Percentiles rank a stretch among this genome's conserved stretches.
These are phyloP conservation scores for Probosciger aterrimus DNA, from an alignment of 2,113 vertebrate genomes.

Conservation along the genomic window DNA sequence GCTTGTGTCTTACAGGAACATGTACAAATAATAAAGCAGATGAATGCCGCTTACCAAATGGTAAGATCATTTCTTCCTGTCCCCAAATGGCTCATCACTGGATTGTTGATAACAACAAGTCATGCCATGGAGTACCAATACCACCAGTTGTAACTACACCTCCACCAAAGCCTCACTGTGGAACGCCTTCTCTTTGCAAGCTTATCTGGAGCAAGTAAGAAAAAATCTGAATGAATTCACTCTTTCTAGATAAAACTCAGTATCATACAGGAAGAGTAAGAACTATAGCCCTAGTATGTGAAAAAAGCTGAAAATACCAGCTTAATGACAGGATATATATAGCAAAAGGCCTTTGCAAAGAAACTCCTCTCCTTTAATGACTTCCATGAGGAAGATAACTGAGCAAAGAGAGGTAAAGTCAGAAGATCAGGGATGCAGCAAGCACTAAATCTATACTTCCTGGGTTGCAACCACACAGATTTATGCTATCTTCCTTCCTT, in stretches of 20 bases:
- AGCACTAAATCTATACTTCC: not conserved
- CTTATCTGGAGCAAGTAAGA: constrained; percentile 82
- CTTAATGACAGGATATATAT: not conserved
- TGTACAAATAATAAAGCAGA: constrained; percentile 82
- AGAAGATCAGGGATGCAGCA: not conserved
- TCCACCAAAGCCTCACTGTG: not conserved
- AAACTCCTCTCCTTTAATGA: not conserved
- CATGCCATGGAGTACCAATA: constrained; percentile 33
- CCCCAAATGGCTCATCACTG: constrained; percentile 75
- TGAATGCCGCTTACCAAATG: constrained; percentile 82
- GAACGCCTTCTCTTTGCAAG: constrained; percentile 65
- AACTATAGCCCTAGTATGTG: not conserved
- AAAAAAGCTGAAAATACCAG: not conserved
- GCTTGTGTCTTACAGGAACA: constrained; percentile 72
- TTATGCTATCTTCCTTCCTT: not conserved
- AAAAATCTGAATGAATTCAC: not conserved
- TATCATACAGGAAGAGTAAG: not conserved
- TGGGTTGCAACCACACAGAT: not conserved
- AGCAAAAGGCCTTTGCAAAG: not conserved
- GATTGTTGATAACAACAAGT: constrained; percentile 56
- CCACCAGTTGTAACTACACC: not conserved
- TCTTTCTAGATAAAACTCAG: not conserved
- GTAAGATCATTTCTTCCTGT: constrained; percentile 70
- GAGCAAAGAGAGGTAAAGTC: not conserved
- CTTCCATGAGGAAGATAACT: not conserved